Percentiles rank a stretch among this genome's conserved stretches.
These are phyloP conservation scores for Rallus limicola DNA, from an alignment of 2,113 vertebrate species.

Conservation along the genomic window DNA sequence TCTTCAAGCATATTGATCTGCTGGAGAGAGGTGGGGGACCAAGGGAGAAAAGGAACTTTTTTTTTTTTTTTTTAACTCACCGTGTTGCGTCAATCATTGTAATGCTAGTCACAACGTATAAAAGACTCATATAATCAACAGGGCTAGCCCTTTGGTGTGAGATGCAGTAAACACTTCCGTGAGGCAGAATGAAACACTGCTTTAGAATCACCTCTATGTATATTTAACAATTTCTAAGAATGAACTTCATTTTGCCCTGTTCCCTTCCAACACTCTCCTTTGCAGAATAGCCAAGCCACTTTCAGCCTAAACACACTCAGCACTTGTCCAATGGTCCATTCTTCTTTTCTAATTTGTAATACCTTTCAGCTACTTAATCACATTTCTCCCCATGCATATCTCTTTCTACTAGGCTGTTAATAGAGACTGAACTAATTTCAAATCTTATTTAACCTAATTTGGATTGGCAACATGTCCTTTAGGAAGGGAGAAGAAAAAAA, in stretches of 20 bases:
- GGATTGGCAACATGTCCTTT: not conserved
- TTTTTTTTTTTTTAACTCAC: constrained; percentile 34
- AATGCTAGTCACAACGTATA: constrained; percentile 70
- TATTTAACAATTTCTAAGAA: not conserved
- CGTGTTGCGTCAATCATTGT: constrained; percentile 62
- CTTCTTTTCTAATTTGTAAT: constrained; percentile 19
- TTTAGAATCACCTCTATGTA: not conserved
- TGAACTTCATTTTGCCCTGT: not conserved
- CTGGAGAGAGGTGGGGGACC: constrained; percentile 14
- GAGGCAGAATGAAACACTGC: constrained; percentile 35
- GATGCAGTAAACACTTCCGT: constrained; percentile 31
- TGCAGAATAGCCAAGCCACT: not conserved
- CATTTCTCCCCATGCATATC: not conserved
- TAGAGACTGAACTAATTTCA: constrained; percentile 29
- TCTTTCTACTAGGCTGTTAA: constrained; percentile 32
- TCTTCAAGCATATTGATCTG: constrained; percentile 78
- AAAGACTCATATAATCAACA: constrained; percentile 60
- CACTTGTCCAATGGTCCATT: not conserved
- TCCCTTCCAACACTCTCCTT: not conserved
- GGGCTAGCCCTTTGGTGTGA: not conserved
- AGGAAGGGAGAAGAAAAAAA: not conserved
- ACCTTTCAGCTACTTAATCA: constrained; percentile 39
- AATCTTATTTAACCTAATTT: constrained; percentile 44
- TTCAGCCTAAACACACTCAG: not conserved
- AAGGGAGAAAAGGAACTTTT: constrained; percentile 43